Evolutionary conservation across 2,113 vertebrate species (phyloP), one percentile per base, ranked within the genome.

Genomic region (Bos javanicus): DNA sequence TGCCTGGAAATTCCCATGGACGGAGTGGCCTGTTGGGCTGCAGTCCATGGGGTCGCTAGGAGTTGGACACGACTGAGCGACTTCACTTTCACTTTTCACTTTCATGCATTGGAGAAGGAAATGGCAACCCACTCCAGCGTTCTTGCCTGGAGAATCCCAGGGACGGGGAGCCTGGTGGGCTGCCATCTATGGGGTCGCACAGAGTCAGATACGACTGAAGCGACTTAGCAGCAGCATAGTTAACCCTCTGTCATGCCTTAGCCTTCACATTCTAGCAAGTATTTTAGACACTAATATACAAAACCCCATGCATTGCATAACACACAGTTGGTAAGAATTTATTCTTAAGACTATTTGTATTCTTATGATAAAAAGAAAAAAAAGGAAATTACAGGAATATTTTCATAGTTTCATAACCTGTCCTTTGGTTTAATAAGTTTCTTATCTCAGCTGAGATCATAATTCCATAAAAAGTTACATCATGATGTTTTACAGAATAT

Each of bases 281-380:
- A n/a, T 74, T 89, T 21, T 36, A 50, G 74, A 74, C 12, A 50
- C 25, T 4, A 62, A 83, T 5, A 86, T 17, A 64, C 64, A 48
- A 93, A 87, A 78, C 30, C 4, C 17, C 9, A 0, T 64, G 52
- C 8, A 59, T 56, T 87, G 3, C 16, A 84, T 48, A 57, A 16
- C 50, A 46, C 11, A 21, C 16, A 54, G 25, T 57, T 54, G 33
- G 30, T 85, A 26, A 93, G 0, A 26, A 91, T 90, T 96, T 94
- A n/a, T 87, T 89, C 62, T 56, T 84, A 46, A 60, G 97, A 87
- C 6, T n/a, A 86, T 67, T 80, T 87, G 28, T 85, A 90, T 95
- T 78, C 50, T 91, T 43, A 81, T 67, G 48, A 81, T 36, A 16
- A 76, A 48, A 74, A 91, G 30, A 74, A 50, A 80, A 54, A 93